Conservation (phyloP, 2,888 invertebrate species). For the Clepsis dumicolana region DNA sequence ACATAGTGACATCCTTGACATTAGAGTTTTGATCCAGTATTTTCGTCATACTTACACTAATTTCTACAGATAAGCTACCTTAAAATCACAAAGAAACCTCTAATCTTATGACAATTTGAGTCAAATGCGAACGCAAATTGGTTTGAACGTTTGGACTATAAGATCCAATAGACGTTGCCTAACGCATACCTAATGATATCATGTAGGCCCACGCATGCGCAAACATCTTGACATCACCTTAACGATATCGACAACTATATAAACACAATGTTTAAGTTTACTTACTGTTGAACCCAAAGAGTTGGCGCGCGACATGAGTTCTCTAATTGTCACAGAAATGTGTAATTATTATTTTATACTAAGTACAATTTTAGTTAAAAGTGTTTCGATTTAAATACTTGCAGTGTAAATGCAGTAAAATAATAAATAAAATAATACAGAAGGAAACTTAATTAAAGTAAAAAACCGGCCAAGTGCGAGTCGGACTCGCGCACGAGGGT, state of each 20-base stretch:
- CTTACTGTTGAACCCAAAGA: conserved; percentile 15
- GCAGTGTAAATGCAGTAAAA: too few species aligned
- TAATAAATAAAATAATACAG: too few species aligned
- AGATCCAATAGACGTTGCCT: conserved; percentile 31
- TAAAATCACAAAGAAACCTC: background rate
- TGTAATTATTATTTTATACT: too few species aligned
- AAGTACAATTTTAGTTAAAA: too few species aligned
- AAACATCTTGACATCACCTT: conserved; percentile 39
- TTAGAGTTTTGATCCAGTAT: too few species aligned
- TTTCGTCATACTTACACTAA: too few species aligned
- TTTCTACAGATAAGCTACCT: too few species aligned
- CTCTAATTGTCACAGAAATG: background rate
- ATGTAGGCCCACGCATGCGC: conserved; percentile 38
- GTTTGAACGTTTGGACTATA: background rate
- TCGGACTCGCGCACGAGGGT: too few species aligned
- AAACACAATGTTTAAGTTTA: conserved; percentile 31
- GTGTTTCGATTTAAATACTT: too few species aligned
- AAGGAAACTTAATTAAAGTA: too few species aligned
- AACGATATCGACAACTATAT: conserved; percentile 33
- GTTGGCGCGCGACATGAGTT: conserved; percentile 11
- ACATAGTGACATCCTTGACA: too few species aligned
- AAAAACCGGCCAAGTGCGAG: too few species aligned
- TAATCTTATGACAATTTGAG: background rate
- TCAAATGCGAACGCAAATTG: background rate
- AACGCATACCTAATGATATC: conserved; percentile 43